Base-by-base conservation (phyloP, 2,888 invertebrate genomes). In the Pyrrhia umbra region DNA sequence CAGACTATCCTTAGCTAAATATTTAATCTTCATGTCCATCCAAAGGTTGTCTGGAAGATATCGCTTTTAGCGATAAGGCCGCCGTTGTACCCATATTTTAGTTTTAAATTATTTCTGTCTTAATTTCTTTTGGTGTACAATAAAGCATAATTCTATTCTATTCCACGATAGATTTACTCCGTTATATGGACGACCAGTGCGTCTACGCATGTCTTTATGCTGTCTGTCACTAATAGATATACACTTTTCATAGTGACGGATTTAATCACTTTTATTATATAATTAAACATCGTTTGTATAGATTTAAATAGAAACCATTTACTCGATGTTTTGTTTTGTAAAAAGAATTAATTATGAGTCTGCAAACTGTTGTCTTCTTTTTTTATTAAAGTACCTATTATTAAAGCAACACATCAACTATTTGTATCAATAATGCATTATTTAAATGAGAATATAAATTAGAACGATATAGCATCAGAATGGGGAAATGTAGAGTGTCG, bases 151-250 rank as follows among this genome's bases (percentile, higher is more conserved):
- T n/a, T n/a, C n/a, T n/a, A n/a, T n/a, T n/a, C 13, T 34, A 34
- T n/a, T n/a, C n/a, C n/a, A 34, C n/a, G 34, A 13, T n/a, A 34
- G 34, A 34, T n/a, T 34, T 34, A 13, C 34, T 13, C 34, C 13
- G 34, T 0, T 43, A 52, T 46, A 25, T 59, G 42, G 56, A 62
- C 39, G 34, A 27, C n/a, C 63, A 45, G 10, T 54, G 54, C 62
- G 37, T 63, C 47, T 46, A 56, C 73, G 68, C 61, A 46, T 40
- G 30, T 15, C 21, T 49, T 45, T 68, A 57, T 23, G 21, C 15
- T 49, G 55, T 51, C 30, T 23, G 2, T 34, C 34, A 9, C 13
- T 34, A 5, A 34, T 13, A 13, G 10, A n/a, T 40, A 9, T n/a
- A 56, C 50, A 40, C 23, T 54, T 16, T 65, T 67, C 52, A 46